Percentiles rank a stretch among this genome's conserved stretches.
These are phyloP conservation scores for Squalus acanthias DNA, from an alignment of 2,797 vertebrate species.

Conservation along the genomic window DNA sequence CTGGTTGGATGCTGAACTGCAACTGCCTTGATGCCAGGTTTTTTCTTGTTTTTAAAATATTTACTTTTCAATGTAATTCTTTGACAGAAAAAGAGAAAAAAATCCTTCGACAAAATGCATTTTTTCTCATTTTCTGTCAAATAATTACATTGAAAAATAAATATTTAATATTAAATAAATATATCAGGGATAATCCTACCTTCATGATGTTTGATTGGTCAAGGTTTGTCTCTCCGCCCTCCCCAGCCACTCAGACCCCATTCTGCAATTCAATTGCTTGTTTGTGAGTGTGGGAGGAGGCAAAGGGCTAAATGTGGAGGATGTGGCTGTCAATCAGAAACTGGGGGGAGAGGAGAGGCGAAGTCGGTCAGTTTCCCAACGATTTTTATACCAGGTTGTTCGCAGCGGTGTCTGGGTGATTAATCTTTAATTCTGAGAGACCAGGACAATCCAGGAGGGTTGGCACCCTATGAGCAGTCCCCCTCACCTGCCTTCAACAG, in stretches of 20 bases:
- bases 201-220: not conserved
- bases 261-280: not conserved
- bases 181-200: not conserved
- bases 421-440: not conserved
- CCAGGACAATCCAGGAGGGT: not conserved
- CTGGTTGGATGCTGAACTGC: no score
- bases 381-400: not conserved
- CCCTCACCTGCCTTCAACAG: not conserved
- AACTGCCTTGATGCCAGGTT: no score
- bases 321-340: not conserved
- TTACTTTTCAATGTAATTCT: no score
- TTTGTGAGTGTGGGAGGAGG: not conserved
- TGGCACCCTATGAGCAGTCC: not conserved
- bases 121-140: not conserved
- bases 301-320: not conserved
- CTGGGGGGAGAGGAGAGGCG: not conserved
- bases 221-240: not conserved
- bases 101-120: not conserved
- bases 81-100: no score
- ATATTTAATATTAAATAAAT: not conserved
- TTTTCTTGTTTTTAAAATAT: no score
- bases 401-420: not conserved
- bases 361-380: not conserved
- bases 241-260: not conserved
- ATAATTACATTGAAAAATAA: not conserved